Percentiles rank a stretch among this genome's conserved stretches.
Evolutionary conservation across 2,888 invertebrate species (phyloP).

Genomic region (Metacarcinus magister): DNA sequence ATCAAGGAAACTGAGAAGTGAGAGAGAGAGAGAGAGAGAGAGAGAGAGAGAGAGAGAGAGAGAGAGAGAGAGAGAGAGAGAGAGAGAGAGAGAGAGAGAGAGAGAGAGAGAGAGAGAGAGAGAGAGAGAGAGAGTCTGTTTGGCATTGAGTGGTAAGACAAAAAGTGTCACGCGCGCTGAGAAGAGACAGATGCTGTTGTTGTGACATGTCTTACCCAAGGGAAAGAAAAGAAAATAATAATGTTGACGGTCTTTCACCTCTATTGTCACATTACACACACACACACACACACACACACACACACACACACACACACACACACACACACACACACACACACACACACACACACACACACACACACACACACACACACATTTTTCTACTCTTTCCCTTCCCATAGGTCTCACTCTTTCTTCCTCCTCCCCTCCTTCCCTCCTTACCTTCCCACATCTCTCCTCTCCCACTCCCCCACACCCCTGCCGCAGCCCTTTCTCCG

Average conservation of each 20-base stretch:
- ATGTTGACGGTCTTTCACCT: not conserved
- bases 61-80: not conserved
- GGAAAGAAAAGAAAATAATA: not conserved
- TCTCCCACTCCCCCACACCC: not conserved
- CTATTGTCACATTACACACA: not conserved
- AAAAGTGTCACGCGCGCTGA: not conserved
- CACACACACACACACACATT: not conserved
- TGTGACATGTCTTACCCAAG: not conserved
- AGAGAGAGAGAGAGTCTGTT: not conserved
- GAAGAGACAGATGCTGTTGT: conserved; percentile 8
- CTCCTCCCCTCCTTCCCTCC: not conserved
- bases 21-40: conserved; percentile 35
- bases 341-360: too few species aligned
- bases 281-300: too few species aligned
- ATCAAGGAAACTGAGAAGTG: not conserved
- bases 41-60: conserved; percentile 9
- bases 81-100: too few species aligned
- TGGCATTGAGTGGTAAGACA: not conserved
- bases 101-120: too few species aligned
- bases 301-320: too few species aligned
- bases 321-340: too few species aligned
- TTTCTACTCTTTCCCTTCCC: not conserved
- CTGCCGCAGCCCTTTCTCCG: not conserved
- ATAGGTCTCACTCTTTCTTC: not conserved
- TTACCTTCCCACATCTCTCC: not conserved